Base-by-base conservation (phyloP, 2,797 vertebrate species). In the Lepus townsendii region DNA sequence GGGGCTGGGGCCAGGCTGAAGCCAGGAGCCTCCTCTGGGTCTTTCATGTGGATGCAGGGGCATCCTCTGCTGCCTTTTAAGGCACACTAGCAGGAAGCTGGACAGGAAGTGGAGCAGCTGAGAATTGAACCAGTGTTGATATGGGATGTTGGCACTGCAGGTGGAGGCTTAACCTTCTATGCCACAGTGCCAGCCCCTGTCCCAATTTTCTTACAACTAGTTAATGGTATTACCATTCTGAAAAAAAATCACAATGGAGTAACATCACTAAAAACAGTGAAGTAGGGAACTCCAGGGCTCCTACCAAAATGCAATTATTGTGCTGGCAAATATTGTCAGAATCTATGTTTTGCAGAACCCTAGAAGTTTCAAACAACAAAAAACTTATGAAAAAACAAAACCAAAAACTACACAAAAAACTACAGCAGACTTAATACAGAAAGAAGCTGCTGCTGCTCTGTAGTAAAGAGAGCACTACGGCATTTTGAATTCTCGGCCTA, bases 161-260 rank as follows among this genome's bases (percentile, higher is more conserved):
- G 42, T 47, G 42, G 42, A 47, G 8, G 42, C 42, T 47, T 47
- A 8, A 47, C 42, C 42, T 47, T 47, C 42, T 47, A 47, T 47
- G 42, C 42, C 42, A 47, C 42, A 47, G 42, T 47, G 42, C 42
- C 42, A 47, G 42, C 42, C 42, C 42, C 42, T 47, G 42, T 47
- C 42, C 8, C 16, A 82, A 82, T 80, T 91, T 85, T 60, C 65
- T 90, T 92, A 88, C 26, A 95, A 93, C 60, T 86, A 80, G 52
- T 47, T 88, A 93, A 91, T 54, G 24, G 19, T 71, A n/a, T 19
- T 10, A 83, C 42, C n/a, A 78, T 93, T 26, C 75, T 69, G 35
- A 71, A 92, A 96, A 96, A 76, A 77, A 14, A 52, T 52, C 20
- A 94, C 26, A 87, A 47, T 82, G 17, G 35, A 54, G 35, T 90